Base-by-base conservation (phyloP, 2,797 vertebrate genomes). In the Melanotaenia parkinsoni region DNA sequence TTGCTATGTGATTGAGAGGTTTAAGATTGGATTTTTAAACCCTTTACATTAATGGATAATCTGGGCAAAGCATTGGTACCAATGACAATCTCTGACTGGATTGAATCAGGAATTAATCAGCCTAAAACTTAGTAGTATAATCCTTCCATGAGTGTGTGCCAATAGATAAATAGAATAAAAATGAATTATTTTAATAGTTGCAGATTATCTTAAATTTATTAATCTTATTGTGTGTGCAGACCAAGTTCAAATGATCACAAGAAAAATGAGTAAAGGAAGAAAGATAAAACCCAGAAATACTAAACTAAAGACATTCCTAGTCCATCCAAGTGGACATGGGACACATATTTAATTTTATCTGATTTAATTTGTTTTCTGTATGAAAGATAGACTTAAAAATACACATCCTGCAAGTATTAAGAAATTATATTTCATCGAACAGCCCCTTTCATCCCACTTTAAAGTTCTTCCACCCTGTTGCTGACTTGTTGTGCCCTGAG, bases 401-500 rank as follows among this genome's bases (percentile, higher is more conserved):
- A 38, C 32, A 1, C 0, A 18, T 16, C 43, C 43, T 45, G 43
- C 4, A 18, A 20, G 16, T 16, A 45, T 16, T 6, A 1, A 20
- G 0, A 16, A 56, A 22, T 16, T 45, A 45, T 4, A 45, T 45
- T 57, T 60, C n/a, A 28, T 38, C 5, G 62, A 68, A 35, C 33
- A 3, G 9, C 66, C 14, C 3, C 11, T 8, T 70, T 20, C 30
- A 1, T 53, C 51, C 47, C 18, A 35, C 1, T 53, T 14, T 8
- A 18, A 67, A 35, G 26, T 38, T 47, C n/a, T 35, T n/a, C 2
- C 62, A 10, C 24, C 51, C 12, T 11, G 0, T 40, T 20, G 1
- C 20, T 47, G 18, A 43, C 11, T 59, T 68, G 35, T 12, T 72
- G 74, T 54, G 65, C 24, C 18, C 2, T 30, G 1, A 74, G 3